phyloP scores from a whole-genome alignment of 2,888 invertebrate genomes.

The Eudemis profundana region DNA sequence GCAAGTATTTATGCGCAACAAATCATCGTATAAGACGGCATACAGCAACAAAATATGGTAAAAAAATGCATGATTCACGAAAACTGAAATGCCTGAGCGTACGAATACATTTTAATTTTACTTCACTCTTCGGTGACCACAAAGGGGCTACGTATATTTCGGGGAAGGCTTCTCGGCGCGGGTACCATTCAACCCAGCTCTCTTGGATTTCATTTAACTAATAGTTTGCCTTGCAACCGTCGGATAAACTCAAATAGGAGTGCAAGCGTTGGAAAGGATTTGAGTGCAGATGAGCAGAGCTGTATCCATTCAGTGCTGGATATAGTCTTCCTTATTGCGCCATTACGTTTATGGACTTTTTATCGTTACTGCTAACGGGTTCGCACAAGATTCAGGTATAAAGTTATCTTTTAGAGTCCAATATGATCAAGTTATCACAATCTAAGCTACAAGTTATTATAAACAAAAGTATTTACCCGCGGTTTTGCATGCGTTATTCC shows the following conservation, averaged over 20 bases:
- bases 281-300: neutral
- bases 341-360: neutral
- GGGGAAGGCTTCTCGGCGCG: neutral
- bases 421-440: too few relatives aligned
- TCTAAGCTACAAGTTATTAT: too few relatives aligned
- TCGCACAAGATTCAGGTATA: too few relatives aligned
- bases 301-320: neutral
- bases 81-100: neutral
- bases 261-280: neutral
- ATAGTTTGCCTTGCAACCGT: neutral
- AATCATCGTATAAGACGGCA: too few relatives aligned
- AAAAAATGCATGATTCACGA: neutral
- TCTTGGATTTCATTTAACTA: slow-evolving; percentile 6
- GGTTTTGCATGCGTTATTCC: too few relatives aligned
- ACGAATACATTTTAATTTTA: slow-evolving; percentile 16
- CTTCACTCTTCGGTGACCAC: slow-evolving; percentile 1
- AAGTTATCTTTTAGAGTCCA: too few relatives aligned
- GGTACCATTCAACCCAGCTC: slow-evolving; percentile 3
- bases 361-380: too few relatives aligned
- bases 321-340: neutral
- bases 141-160: slow-evolving; percentile 18
- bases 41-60: neutral
- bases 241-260: neutral
- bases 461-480: too few relatives aligned
- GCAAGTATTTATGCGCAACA: too few relatives aligned